phyloP scores from a whole-genome alignment of 2,113 vertebrate genomes.

The Gnathonemus longibarbis region DNA sequence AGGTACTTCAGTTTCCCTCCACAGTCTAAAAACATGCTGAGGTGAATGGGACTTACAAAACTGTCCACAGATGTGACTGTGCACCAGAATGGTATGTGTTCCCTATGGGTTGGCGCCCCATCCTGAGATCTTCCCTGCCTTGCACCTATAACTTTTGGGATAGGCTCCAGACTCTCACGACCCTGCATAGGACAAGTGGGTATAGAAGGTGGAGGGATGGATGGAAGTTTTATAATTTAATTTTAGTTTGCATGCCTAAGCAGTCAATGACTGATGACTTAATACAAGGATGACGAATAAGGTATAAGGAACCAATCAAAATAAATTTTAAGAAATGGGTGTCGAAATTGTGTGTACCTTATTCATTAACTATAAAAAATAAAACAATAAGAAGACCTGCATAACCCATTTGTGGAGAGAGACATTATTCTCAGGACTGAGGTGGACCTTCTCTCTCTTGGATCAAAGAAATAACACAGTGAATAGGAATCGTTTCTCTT shows the following conservation, averaged over 20 bases:
- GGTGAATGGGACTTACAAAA: too few relatives aligned
- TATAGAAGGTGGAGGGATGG: background rate
- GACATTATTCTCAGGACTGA: background rate
- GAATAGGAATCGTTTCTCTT: background rate
- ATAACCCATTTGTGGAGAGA: background rate
- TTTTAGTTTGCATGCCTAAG: background rate
- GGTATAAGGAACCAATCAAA: background rate
- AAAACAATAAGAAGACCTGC: background rate
- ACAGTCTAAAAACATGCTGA: too few relatives aligned
- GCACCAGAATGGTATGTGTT: background rate
- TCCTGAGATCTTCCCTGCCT: background rate
- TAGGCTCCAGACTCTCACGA: background rate
- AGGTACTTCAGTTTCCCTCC: too few relatives aligned
- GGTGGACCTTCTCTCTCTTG: background rate
- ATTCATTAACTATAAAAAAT: background rate
- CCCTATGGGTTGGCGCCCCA: background rate
- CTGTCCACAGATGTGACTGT: background rate
- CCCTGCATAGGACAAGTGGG: background rate
- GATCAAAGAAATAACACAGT: background rate
- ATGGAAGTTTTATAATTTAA: background rate
- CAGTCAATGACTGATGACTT: background rate
- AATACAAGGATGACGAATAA: too few relatives aligned
- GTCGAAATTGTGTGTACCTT: background rate
- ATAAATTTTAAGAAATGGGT: background rate
- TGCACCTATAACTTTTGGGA: too few relatives aligned